These are phyloP conservation scores for Lithophane socia DNA, from an alignment of 2,888 invertebrate genomes.

Conservation along the genomic window DNA sequence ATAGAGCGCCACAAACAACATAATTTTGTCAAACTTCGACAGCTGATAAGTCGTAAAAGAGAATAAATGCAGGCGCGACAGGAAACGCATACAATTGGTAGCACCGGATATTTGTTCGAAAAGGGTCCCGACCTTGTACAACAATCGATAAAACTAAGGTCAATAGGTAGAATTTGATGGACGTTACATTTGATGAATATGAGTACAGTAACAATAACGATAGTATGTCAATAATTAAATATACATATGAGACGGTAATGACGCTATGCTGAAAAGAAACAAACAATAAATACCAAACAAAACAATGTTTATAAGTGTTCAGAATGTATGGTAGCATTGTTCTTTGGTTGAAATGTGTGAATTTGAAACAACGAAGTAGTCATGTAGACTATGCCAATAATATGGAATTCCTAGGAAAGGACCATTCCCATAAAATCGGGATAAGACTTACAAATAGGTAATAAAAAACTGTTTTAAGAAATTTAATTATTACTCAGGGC, in stretches of 20 bases:
- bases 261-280: conserved; percentile 31
- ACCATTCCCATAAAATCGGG: not conserved
- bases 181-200: conserved; percentile 42
- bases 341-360: conserved; percentile 5
- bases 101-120: conserved; percentile 82
- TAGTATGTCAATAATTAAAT: conserved; percentile 20
- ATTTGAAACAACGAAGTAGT: conserved; percentile 13
- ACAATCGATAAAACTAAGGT: conserved; percentile 67
- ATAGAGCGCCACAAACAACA: conserved; percentile 1
- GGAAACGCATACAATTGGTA: conserved; percentile 82
- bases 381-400: not conserved
- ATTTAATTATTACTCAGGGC: not conserved
- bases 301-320: conserved; percentile 34
- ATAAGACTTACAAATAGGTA: not conserved
- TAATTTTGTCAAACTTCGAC: conserved; percentile 71
- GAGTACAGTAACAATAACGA: conserved; percentile 14
- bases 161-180: conserved; percentile 46
- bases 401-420: not conserved
- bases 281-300: conserved; percentile 57
- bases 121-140: conserved; percentile 84
- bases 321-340: conserved; percentile 41
- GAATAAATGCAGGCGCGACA: conserved; percentile 83
- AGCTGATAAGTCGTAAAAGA: conserved; percentile 82
- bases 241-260: conserved; percentile 36
- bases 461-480: not conserved